A percentile compares a stretch with the other conserved stretches of the same genome.
These are phyloP conservation scores for Clarias fuscus DNA, from an alignment of 2,797 vertebrate species.

Conservation along the genomic window DNA sequence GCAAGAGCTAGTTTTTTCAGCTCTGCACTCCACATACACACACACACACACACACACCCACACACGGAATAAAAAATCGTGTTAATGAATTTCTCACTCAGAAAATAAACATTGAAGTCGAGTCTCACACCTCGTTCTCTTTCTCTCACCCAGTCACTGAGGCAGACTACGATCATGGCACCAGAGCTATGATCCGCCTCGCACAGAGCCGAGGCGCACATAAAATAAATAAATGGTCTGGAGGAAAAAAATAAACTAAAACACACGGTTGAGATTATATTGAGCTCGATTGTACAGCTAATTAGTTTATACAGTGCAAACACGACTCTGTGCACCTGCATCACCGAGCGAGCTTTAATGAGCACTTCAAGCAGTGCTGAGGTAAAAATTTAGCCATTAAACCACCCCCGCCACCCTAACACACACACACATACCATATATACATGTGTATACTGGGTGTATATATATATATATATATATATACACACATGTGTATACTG, in stretches of 20 bases:
- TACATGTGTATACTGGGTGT: no score
- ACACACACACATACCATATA: no score
- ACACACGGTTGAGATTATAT: constrained; percentile 2
- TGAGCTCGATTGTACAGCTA: constrained; percentile 4
- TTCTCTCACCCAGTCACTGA: not conserved
- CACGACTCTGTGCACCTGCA: constrained; percentile 3
- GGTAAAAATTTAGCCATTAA: constrained; percentile 24
- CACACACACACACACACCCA: constrained; percentile 3
- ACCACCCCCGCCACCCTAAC: not conserved
- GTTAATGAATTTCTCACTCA: constrained; percentile 40
- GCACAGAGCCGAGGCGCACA: not conserved
- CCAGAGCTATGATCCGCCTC: not conserved
- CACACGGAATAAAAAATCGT: constrained; percentile 12
- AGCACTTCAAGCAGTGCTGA: constrained; percentile 2
- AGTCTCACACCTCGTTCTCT: constrained; percentile 36
- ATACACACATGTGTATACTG: no score
- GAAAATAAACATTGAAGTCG: constrained; percentile 15
- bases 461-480: no score
- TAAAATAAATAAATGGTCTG: constrained; percentile 15
- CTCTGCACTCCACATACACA: not conserved
- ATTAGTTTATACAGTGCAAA: constrained; percentile 10
- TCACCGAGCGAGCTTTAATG: constrained; percentile 14
- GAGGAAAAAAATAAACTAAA: no score
- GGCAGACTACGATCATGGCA: not conserved
- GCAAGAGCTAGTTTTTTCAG: not conserved